Base-by-base conservation (phyloP, 1,140 invertebrate genomes). In the Caenorhabditis briggsae region DNA sequence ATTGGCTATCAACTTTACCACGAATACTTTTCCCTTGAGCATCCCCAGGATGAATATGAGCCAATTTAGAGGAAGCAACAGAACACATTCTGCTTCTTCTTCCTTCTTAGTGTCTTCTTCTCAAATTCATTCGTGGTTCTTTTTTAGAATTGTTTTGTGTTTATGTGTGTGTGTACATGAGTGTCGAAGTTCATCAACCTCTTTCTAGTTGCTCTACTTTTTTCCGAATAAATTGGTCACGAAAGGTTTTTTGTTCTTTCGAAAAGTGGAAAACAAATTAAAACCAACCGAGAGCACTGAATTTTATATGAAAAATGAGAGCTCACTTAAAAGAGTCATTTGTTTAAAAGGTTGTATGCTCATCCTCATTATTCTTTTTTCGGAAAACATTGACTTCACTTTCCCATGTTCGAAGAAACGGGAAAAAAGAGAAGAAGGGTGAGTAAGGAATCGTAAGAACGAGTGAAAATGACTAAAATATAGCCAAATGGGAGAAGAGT, bases 1-100 rank as follows among this genome's bases (percentile, higher is more conserved):
- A 78, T 78, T 20, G 46, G 70, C 20, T 78, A 78, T 53, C 70
- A 78, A 50, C 70, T 78, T 50, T 78, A 78, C 70, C 70, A 78
- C n/a, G 70, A 78, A 25, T 78, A 78, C 70, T 78, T 78, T 23
- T 50, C 70, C 70, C 70, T 78, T 8, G 70, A 78, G 23, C 70
- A 78, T 16, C 70, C 70, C 46, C 70, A 78, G n/a, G 70, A 78
- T 23, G 70, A 78, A 23, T 78, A 78, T 23, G 70, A 78, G 14
- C 70, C 46, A 50, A 6, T 78, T 48, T 78, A n/a, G 41, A 33
- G 23, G 9, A 61, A 61, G 25, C 23, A 23, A 11, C 18, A 20
- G n/a, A 61, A 14, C 1, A 61, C 56, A 7, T 58, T 61, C 12
- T 2, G 11, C n/a, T 33, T 7, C 20, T 11, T n/a, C 16, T 58